phyloP scores from a whole-genome alignment of 2,888 invertebrate species.

The Anorthoa munda region DNA sequence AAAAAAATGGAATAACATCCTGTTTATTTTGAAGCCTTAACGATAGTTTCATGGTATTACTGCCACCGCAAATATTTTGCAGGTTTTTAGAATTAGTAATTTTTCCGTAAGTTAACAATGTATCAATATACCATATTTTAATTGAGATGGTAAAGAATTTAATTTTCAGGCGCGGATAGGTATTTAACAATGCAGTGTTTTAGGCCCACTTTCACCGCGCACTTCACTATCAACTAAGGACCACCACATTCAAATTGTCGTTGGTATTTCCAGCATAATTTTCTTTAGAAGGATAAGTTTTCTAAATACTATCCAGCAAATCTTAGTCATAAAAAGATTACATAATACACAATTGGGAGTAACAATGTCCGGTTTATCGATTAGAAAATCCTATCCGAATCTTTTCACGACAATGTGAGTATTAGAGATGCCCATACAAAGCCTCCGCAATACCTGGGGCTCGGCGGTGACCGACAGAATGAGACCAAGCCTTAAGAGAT shows the following conservation, averaged over 20 bases:
- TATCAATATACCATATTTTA: background rate
- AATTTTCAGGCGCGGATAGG: too few species aligned
- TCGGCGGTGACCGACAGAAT: slow-evolving; percentile 78
- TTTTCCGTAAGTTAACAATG: too few species aligned
- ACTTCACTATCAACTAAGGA: background rate
- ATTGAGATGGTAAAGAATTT: background rate
- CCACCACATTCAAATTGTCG: background rate
- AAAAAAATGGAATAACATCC: slow-evolving; percentile 6
- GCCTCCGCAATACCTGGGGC: slow-evolving; percentile 77
- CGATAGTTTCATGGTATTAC: background rate
- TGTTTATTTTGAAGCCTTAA: background rate
- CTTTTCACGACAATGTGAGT: slow-evolving; percentile 72
- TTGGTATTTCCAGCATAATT: background rate
- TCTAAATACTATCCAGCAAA: background rate
- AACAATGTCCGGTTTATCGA: slow-evolving; percentile 47
- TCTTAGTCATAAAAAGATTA: background rate
- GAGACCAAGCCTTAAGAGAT: slow-evolving; percentile 78
- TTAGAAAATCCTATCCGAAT: slow-evolving; percentile 55
- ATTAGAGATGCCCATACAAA: slow-evolving; percentile 89
- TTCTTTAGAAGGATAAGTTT: background rate
- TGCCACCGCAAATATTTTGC: background rate
- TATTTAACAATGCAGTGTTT: too few species aligned
- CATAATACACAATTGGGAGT: slow-evolving; percentile 15
- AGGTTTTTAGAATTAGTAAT: background rate
- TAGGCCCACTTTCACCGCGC: background rate